Evolutionary conservation across 1,140 invertebrate species (phyloP).

Genomic region (Lerema accius): DNA sequence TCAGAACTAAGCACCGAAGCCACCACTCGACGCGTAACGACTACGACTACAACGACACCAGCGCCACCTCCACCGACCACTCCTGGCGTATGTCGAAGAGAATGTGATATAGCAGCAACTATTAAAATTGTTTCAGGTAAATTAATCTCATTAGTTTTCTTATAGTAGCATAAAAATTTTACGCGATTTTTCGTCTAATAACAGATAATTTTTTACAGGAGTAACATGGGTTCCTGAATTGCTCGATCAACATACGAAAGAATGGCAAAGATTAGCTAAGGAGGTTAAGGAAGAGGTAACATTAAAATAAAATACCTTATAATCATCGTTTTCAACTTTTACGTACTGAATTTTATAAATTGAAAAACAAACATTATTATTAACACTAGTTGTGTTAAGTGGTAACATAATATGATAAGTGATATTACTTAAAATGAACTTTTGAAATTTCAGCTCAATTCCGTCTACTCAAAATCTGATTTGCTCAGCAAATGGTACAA

Average conservation of each 20-base stretch:
- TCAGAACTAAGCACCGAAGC: conserved; percentile 78
- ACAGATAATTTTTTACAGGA: conserved; percentile 81
- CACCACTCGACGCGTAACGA: conserved; percentile 85
- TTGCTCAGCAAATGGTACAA: conserved; percentile 92
- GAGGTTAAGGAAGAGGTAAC: conserved; percentile 90
- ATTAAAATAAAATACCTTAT: not conserved
- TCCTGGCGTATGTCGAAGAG: conserved; percentile 89
- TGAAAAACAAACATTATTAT: too few relatives aligned
- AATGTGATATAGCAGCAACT: conserved; percentile 92
- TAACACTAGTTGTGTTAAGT: too few relatives aligned
- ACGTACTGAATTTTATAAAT: too few relatives aligned
- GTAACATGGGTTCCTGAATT: conserved; percentile 93
- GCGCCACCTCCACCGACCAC: conserved; percentile 89
- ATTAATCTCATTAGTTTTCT: not conserved
- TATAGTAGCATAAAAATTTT: too few relatives aligned
- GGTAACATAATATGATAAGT: too few relatives aligned
- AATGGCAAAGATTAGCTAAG: conserved; percentile 92
- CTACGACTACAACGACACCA: conserved; percentile 90
- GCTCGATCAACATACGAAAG: conserved; percentile 92
- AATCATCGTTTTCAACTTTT: too few relatives aligned
- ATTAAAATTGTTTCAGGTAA: conserved; percentile 89
- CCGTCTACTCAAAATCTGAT: conserved; percentile 89
- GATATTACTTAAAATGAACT: too few relatives aligned
- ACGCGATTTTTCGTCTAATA: too few relatives aligned
- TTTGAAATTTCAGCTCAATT: conserved; percentile 89